Conservation (phyloP, 1,140 invertebrate genomes). For the Hylyphantes graminicola region DNA sequence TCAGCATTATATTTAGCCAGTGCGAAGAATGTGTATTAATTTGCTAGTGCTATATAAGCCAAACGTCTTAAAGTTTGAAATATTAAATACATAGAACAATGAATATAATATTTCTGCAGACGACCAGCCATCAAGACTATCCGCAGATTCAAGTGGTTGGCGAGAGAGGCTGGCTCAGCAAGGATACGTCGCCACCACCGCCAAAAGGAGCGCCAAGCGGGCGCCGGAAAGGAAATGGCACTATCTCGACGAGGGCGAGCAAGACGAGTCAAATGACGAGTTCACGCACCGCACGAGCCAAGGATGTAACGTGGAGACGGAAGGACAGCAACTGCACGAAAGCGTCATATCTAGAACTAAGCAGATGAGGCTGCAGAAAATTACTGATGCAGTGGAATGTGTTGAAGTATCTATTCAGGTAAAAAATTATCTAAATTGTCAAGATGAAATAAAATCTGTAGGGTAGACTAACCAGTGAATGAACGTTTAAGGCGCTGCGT, state of each 20-base stretch:
- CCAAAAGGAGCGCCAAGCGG: neutral
- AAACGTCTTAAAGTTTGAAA: no score
- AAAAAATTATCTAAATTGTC: neutral
- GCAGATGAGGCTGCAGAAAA: constrained; percentile 14
- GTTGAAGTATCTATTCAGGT: constrained; percentile 2
- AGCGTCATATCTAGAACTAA: constrained; percentile 36
- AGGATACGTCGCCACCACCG: constrained; percentile 24
- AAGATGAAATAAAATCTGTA: no score
- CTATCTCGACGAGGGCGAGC: constrained; percentile 21
- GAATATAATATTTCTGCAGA: neutral
- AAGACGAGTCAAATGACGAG: neutral
- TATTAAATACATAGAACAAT: no score
- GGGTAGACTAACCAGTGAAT: no score
- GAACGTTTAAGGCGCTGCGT: no score
- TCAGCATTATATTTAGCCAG: no score
- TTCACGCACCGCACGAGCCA: constrained; percentile 10
- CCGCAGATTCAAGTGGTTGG: neutral
- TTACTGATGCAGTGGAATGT: neutral
- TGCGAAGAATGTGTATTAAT: no score
- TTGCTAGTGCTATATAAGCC: no score
- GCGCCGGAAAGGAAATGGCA: constrained; percentile 26
- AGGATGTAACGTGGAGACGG: neutral
- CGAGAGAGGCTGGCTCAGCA: constrained; percentile 16
- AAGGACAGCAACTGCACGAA: neutral
- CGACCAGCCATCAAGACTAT: neutral